These are phyloP conservation scores for Notarius lentiginosus DNA, from an alignment of 2,113 vertebrate species.

Conservation along the genomic window DNA sequence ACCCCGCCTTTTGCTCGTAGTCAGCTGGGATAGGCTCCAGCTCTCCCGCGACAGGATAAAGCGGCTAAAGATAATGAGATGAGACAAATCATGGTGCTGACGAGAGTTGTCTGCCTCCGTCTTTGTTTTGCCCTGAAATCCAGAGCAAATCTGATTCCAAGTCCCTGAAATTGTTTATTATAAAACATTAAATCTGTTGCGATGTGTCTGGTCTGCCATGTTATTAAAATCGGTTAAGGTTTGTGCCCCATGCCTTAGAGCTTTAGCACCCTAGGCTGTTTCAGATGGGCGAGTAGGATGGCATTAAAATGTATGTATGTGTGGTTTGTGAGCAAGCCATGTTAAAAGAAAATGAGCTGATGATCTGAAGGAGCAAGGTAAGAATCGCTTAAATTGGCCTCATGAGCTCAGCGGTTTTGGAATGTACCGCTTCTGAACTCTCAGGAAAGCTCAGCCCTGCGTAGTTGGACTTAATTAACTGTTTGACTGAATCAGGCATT, in stretches of 20 bases:
- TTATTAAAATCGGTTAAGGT: no score
- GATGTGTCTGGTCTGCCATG: no score
- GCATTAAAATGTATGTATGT: not conserved
- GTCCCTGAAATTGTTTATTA: no score
- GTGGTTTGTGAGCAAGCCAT: not conserved
- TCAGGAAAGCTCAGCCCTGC: not conserved
- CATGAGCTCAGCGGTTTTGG: conserved; percentile 5
- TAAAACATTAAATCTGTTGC: no score
- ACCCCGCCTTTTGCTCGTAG: no score
- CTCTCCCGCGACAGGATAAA: no score
- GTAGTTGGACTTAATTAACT: conserved; percentile 32
- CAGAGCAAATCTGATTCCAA: no score
- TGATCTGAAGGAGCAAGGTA: conserved; percentile 21
- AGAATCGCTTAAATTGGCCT: not conserved
- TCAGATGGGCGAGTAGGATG: not conserved
- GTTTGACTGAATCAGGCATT: not conserved
- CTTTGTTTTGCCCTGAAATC: no score
- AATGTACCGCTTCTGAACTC: not conserved
- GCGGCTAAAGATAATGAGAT: no score
- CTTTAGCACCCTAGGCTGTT: not conserved
- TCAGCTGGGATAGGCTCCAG: no score
- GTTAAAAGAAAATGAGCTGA: not conserved
- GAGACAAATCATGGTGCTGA: no score
- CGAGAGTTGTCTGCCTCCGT: no score
- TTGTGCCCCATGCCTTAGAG: not conserved